These are phyloP conservation scores for Abscondita cerata DNA, from an alignment of 2,888 invertebrate genomes.

Conservation along the genomic window DNA sequence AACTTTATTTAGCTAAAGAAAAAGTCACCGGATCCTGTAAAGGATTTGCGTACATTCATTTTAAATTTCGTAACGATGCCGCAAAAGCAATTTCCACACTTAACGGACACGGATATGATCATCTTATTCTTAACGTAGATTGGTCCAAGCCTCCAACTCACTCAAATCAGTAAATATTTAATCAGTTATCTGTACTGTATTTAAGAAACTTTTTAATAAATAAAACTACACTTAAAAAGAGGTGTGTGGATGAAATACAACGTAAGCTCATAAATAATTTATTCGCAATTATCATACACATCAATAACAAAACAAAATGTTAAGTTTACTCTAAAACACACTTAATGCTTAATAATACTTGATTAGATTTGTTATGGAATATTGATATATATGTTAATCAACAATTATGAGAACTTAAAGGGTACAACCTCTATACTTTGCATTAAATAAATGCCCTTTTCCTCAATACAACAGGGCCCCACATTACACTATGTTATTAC, in stretches of 20 bases:
- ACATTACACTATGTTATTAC: constrained; percentile 20
- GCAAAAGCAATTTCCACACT: constrained; percentile 88
- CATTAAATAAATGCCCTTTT: constrained; percentile 90
- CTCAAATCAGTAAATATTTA: constrained; percentile 34
- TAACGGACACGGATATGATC: constrained; percentile 96
- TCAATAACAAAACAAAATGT: constrained; percentile 48
- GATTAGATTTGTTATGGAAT: constrained; percentile 27
- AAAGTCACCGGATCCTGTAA: constrained; percentile 86
- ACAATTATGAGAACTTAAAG: constrained; percentile 47
- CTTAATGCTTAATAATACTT: not conserved
- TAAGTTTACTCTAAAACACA: not conserved
- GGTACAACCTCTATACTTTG: constrained; percentile 90
- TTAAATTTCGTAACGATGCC: constrained; percentile 89
- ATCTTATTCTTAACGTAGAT: constrained; percentile 97
- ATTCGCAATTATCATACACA: constrained; percentile 55
- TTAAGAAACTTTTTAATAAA: not conserved
- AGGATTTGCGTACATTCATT: constrained; percentile 99
- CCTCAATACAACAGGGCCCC: constrained; percentile 52
- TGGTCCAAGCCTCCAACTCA: constrained; percentile 86
- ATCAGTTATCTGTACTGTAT: not conserved
- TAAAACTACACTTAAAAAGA: too few species aligned
- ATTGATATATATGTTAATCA: constrained; percentile 61
- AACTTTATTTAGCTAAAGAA: constrained; percentile 96
- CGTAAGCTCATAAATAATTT: constrained; percentile 32
- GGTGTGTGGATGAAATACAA: not conserved